phyloP scores from a whole-genome alignment of 2,888 invertebrate genomes.

The Coleophora deauratella region DNA sequence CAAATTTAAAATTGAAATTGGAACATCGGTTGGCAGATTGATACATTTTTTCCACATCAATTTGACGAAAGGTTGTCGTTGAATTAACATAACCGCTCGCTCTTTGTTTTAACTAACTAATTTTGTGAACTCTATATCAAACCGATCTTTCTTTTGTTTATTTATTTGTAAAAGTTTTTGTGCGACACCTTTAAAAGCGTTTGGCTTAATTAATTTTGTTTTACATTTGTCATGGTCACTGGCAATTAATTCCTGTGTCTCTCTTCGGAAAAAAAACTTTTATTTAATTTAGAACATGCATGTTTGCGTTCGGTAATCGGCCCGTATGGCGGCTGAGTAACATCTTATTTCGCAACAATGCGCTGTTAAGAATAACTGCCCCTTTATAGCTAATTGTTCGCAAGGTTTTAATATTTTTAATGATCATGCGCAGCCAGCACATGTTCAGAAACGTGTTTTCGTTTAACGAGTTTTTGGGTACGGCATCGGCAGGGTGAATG shows the following conservation, averaged over 20 bases:
- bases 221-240: slow-evolving; percentile 12
- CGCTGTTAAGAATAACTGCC: slow-evolving; percentile 29
- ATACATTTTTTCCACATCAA: slow-evolving; percentile 25
- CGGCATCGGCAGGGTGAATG: slow-evolving; percentile 16
- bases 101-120: slow-evolving; percentile 18
- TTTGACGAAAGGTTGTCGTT: slow-evolving; percentile 38
- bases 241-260: slow-evolving; percentile 12
- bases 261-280: slow-evolving; percentile 3
- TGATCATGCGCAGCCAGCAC: slow-evolving; percentile 5
- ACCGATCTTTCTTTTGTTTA: slow-evolving; percentile 3
- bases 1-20: slow-evolving; percentile 53
- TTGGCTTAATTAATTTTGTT: slow-evolving; percentile 11
- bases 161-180: slow-evolving; percentile 16
- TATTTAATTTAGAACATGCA: slow-evolving; percentile 10
- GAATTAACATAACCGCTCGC: slow-evolving; percentile 34
- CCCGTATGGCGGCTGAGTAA: slow-evolving; percentile 12
- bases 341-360: slow-evolving; percentile 49
- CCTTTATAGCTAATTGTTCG: slow-evolving; percentile 53
- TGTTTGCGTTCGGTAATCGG: slow-evolving; percentile 5
- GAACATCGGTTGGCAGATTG: slow-evolving; percentile 28
- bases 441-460: slow-evolving; percentile 4
- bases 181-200: slow-evolving; percentile 19
- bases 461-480: slow-evolving; percentile 16
- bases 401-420: slow-evolving; percentile 18
- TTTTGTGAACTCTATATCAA: slow-evolving; percentile 4